Evolutionary conservation across 2,113 vertebrate species (phyloP), one percentile per base, ranked within the genome.

Genomic region (Chlorodrepanis virens): DNA sequence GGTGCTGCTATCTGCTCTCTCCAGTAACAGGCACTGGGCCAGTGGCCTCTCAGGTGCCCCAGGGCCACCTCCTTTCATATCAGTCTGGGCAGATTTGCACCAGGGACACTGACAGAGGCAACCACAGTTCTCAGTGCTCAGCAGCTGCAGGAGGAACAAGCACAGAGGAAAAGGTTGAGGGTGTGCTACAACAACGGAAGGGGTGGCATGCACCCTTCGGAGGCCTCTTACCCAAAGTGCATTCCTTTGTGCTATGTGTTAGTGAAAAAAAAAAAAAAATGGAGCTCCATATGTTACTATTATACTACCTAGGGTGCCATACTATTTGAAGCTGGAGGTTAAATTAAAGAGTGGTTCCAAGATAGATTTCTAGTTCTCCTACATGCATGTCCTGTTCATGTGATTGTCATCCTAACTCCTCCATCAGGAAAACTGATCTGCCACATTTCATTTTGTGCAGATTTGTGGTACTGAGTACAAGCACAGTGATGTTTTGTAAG

Each of bases 301-400:
- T 17, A 11, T 12, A 33, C 31, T 54, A 63, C 13, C 10, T 33
- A 47, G 25, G 6, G 8, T 70, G 42, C 7, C 42, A 75, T 15
- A 54, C 7, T n/a, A 44, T 33, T 80, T 69, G 54, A 84, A 93
- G 47, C 14, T 33, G 14, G 12, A n/a, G 5, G 10, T 52, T 54
- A 86, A 68, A 9, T 52, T 64, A 37, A 84, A 28, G 17, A 50
- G 28, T 20, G 14, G 42, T 72, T 64, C 17, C 22, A 35, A 69
- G 22, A 31, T 0, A 70, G 40, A 49, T 49, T 65, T 81, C 37
- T 77, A 78, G 8, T 52, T 72, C 14, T 72, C 12, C 21, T 47
- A 31, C 5, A 6, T 0, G 7, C 13, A 28, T 0, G 1, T 15
- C 24, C 53, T 3, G 13, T n/a, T 45, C 37, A 63, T 2, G 9